Base-by-base conservation (phyloP, 2,113 vertebrate genomes). In the Nematolebias whitei region DNA sequence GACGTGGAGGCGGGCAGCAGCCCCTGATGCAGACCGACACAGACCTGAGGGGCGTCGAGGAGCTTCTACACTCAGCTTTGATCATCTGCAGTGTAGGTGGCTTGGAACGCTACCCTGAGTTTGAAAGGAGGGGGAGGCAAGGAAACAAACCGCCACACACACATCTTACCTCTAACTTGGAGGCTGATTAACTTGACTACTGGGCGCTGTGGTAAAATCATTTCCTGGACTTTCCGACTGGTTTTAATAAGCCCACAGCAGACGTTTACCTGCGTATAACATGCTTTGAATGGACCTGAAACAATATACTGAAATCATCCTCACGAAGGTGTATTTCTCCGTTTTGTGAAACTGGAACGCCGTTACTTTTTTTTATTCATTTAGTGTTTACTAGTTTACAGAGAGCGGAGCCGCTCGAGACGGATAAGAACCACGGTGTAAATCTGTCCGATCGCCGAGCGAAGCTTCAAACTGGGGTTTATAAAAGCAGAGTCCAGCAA, bases 1-100 rank as follows among this genome's bases (percentile, higher is more conserved):
- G 90, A 93, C 18, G 2, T 53, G 26, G 92, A 92, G 9, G 84
- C 48, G 0, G 85, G 73, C 73, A 73, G 65, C 61, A 86, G 84
- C 58, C 84, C 89, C 43, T 92, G 85, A 92, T 71, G 5, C 18
- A 4, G 22, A 45, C 24, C 13, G 49, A 35, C 18, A 0, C 12
- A 11, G 59, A 55, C 69, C 64, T 20, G 49, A 68, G 74, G 74
- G 20, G 47, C 2, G 62, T 60, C 52, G 50, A 74, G 20, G 71
- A 53, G 50, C 53, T 23, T 41, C 65, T 49, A 44, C 76, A 74
- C 76, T 62, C 44, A 20, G 35, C 29, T 60, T 57, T 55, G 22
- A 67, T 63, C 14, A 43, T 12, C 18, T 49, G 57, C 40, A 43
- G 66, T 75, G 75, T 73, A 68, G 69, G 75, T 8, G 1, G 58